Conservation (phyloP, 2,113 vertebrate species). For the Xenotilapia flavipinnis region DNA sequence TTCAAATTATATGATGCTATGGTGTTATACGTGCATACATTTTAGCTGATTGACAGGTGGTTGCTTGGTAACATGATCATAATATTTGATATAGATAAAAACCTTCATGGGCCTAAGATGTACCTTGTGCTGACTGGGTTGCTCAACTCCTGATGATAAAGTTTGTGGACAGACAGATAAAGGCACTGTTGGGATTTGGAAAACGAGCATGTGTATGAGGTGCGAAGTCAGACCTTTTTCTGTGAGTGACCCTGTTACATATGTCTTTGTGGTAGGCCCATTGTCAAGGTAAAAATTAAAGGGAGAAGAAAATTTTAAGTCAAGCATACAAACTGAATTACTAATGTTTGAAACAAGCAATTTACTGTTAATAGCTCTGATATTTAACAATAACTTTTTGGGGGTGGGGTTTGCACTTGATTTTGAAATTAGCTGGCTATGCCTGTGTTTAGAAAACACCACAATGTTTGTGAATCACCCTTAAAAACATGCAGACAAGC, state of each 20-base stretch:
- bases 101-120: background rate
- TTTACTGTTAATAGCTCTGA: background rate
- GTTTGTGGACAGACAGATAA: background rate
- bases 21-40: background rate
- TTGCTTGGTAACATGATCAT: background rate
- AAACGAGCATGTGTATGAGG: background rate
- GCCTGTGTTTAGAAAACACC: background rate
- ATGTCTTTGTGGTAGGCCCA: background rate
- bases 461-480: background rate
- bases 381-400: background rate
- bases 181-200: background rate
- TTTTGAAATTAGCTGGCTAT: background rate
- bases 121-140: background rate
- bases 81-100: background rate
- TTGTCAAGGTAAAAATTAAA: background rate
- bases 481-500: background rate
- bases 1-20: background rate
- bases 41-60: background rate
- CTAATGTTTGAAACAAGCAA: background rate
- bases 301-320: background rate
- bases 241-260: background rate
- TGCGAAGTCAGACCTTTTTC: rapidly evolving
- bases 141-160: background rate
- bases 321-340: background rate
- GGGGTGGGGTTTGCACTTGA: background rate